phyloP scores from a whole-genome alignment of 1,140 invertebrate species.

The Zaprionus lachaisei region DNA sequence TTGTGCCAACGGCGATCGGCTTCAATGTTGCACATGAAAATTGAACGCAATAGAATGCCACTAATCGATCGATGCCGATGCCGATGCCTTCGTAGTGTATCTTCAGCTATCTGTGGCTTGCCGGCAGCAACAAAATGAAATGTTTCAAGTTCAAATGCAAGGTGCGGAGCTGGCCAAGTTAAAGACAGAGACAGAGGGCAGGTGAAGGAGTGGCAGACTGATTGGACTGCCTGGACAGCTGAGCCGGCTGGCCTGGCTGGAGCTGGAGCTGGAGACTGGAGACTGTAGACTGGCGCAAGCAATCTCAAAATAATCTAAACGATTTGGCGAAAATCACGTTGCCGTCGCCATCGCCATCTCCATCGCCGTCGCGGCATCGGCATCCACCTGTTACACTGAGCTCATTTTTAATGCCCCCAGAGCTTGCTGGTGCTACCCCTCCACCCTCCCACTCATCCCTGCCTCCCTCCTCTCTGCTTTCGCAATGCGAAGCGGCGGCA shows the following conservation, averaged over 20 bases:
- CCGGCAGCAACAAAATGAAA: conserved; percentile 79
- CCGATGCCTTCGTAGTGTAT: conserved; percentile 24
- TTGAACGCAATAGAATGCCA: conserved; percentile 83
- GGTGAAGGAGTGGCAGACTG: conserved; percentile 32
- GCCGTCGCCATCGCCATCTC: conserved; percentile 55
- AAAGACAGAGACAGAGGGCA: background rate
- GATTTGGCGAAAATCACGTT: conserved; percentile 82
- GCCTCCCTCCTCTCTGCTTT: background rate
- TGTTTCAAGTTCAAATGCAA: conserved; percentile 83
- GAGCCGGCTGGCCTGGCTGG: conserved; percentile 17
- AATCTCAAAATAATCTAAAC: conserved; percentile 83
- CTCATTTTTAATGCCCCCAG: conserved; percentile 76
- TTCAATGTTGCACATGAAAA: conserved; percentile 80
- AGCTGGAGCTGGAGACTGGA: conserved; percentile 5
- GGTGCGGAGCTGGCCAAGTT: conserved; percentile 55
- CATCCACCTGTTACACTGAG: conserved; percentile 80
- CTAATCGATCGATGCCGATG: conserved; percentile 68
- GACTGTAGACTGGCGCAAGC: conserved; percentile 71
- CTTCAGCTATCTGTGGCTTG: conserved; percentile 18
- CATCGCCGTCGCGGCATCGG: conserved; percentile 25
- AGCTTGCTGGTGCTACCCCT: background rate
- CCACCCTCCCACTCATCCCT: background rate
- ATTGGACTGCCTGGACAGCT: conserved; percentile 32
- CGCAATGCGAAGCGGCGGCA: conserved; percentile 41
- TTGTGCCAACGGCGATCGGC: conserved; percentile 78